A percentile compares a stretch with the other conserved stretches of the same genome.
Evolutionary conservation across 2,113 vertebrate genomes (phyloP).

Genomic region (Alligator mississippiensis): DNA sequence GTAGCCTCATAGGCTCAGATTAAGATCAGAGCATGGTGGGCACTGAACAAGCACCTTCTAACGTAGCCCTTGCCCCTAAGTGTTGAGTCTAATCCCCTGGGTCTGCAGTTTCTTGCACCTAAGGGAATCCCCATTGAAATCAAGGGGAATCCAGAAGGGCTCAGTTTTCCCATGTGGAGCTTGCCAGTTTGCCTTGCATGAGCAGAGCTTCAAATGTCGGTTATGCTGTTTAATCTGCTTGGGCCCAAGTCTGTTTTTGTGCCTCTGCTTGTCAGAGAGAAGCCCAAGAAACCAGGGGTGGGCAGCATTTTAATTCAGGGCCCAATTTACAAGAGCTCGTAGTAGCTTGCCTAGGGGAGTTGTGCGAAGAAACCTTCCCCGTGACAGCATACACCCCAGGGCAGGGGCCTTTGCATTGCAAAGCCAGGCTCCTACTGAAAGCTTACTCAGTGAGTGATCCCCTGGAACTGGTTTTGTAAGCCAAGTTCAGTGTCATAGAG

Average conservation of each 20-base stretch:
- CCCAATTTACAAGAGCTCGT: too few species aligned
- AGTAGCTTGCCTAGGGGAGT: too few species aligned
- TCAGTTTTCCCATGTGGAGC: background rate
- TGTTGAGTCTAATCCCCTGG: fast-evolving
- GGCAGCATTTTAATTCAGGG: too few species aligned
- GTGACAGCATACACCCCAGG: too few species aligned
- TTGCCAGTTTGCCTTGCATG: background rate
- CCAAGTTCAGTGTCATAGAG: too few species aligned
- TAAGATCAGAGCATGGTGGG: fast-evolving
- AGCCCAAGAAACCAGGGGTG: background rate
- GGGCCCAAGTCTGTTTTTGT: background rate
- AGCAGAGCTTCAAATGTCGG: background rate
- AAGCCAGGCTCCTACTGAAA: too few species aligned
- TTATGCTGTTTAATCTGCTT: background rate
- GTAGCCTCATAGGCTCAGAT: background rate
- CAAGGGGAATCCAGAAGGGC: background rate
- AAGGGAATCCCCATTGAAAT: background rate
- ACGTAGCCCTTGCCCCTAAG: fast-evolving
- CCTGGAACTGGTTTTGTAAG: too few species aligned
- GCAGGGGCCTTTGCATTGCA: too few species aligned
- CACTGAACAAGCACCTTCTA: fast-evolving
- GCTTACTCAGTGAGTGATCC: too few species aligned
- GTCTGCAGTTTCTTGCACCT: background rate
- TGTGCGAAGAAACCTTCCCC: too few species aligned
- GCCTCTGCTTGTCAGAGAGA: background rate